Base-by-base conservation (phyloP, 2,113 vertebrate species). In the Scartelaos histophorus region DNA sequence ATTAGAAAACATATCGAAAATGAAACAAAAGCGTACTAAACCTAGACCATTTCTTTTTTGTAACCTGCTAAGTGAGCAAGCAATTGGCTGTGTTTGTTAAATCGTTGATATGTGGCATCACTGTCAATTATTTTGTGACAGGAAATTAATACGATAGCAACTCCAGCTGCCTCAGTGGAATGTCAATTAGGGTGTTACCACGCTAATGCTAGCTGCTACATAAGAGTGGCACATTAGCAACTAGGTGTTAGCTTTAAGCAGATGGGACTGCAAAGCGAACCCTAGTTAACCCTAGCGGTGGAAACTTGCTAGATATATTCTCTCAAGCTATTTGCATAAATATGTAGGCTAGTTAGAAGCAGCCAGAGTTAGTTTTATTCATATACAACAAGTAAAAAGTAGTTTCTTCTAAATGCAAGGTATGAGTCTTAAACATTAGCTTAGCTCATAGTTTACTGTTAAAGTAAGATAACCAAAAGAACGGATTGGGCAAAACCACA, bases 1-100 rank as follows among this genome's bases (percentile, higher is more conserved):
- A 81, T 86, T 83, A 75, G n/a, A 80, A 78, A 62, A 75, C 67
- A 49, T 69, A 64, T 71, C 84, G 75, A 76, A 73, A 7, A 58
- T 12, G 38, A 74, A 74, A 65, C 25, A 65, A 71, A 71, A 54
- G 47, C 58, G 35, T 65, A 13, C 13, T 5, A 57, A 71, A 73
- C 71, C 58, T 61, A 68, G 61, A 34, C 25, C 13, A 45, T 21
- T 54, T 7, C 21, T 43, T 67, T n/a, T 67, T 68, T 29, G 62
- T 64, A 54, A 22, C 65, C 38, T 46, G 65, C 45, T 66, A 24
- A 66, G 35, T 47, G 65, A 47, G 38, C 45, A 21, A 66, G n/a
- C 64, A 22, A 46, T 66, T 66, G 35, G 38, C 38, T 66, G 38
- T 66, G 34, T 64, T 64, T 64, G 61, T 64, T 64, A 21, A 43